Evolutionary conservation across 2,797 vertebrate species (phyloP), one percentile per base, ranked within the genome.

Genomic region (Paedocypris micromegethes): DNA sequence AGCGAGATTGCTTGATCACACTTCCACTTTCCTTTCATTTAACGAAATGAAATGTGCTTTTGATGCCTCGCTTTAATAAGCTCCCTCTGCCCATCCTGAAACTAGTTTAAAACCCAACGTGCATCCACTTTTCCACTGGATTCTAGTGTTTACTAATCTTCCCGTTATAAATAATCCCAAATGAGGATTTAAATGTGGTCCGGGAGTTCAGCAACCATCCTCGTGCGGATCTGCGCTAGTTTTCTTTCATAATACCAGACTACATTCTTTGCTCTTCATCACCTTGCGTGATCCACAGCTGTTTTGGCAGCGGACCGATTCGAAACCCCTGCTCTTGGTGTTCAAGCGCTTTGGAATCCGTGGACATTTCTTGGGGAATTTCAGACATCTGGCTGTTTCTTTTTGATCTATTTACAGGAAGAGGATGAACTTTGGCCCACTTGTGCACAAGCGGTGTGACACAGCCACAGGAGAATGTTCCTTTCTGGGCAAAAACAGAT

Each of bases 301-400:
- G 5, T 48, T 41, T 39, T 45, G 42, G 52, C 38, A 42, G 9
- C 3, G 5, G 8, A 37, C 44, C 3, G 2, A 38, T 50, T n/a
- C n/a, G 53, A 63, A 52, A 51, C 50, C 1, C 23, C 64, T 5
- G 46, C 59, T 42, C 42, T 23, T 5, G 39, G 41, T 65, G 23
- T 5, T 41, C 49, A 23, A 43, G 66, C 58, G 57, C 50, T 50
- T 43, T 0, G 5, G 58, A 76, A 62, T 58, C 56, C 58, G 45
- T 58, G 49, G 51, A 39, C 6, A 66, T 41, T 61, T 73, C 44
- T 9, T 74, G 9, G 71, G 82, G 82, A 83, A 83, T 85, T 80
- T 82, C 70, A 85, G 80, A 85, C 87, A 89, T 86, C 83, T 88
- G 86, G 80, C 73, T 80, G 62, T 41, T 74, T 69, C 77, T 23